These are phyloP conservation scores for Ailuropoda melanoleuca DNA, from an alignment of 2,113 vertebrate species.

Conservation along the genomic window DNA sequence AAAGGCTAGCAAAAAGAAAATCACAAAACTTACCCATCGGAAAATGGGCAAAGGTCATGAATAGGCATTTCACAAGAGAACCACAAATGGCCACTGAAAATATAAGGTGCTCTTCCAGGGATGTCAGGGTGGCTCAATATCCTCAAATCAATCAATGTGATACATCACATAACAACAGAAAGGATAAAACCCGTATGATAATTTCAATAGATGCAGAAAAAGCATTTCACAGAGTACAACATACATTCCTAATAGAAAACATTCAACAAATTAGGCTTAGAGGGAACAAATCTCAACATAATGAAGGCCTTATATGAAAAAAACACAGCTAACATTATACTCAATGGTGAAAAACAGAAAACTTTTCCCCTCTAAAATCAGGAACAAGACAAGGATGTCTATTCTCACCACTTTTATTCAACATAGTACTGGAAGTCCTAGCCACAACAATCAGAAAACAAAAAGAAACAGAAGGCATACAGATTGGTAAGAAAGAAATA, in stretches of 20 bases:
- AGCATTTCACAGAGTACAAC: neutral
- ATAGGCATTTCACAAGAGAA: neutral
- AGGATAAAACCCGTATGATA: neutral
- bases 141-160: neutral
- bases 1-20: neutral
- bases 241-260: neutral
- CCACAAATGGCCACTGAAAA: neutral
- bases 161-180: neutral
- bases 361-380: no score
- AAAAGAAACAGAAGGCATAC: no score
- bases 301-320: no score
- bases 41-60: neutral
- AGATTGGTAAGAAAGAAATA: no score
- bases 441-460: no score
- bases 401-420: no score
- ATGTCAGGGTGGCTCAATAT: neutral
- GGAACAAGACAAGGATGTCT: no score
- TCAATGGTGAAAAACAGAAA: no score
- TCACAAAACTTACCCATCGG: neutral
- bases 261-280: neutral
- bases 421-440: no score
- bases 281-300: neutral
- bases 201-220: neutral
- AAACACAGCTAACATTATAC: no score
- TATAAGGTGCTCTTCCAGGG: neutral